A percentile compares a stretch with the other conserved stretches of the same genome.
phyloP scores from a whole-genome alignment of 64 coral and sea anemone species.

The Stichodactyla mertensii region DNA sequence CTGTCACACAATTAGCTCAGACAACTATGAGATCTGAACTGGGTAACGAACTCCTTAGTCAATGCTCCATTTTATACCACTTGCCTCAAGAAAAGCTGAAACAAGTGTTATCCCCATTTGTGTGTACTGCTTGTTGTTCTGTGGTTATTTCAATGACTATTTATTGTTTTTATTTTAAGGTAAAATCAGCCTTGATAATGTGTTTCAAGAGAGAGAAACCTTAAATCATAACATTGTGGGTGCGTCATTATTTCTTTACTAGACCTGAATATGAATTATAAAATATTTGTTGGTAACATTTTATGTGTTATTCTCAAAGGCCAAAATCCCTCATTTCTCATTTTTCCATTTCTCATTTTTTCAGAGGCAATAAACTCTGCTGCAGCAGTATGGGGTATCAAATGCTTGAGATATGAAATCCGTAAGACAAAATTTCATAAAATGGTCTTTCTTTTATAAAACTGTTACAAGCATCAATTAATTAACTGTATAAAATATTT shows the following conservation, averaged over 20 bases:
- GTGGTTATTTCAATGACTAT: background rate
- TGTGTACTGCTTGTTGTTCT: background rate
- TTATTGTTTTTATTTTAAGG: constrained; percentile 38
- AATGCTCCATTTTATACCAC: too few relatives aligned
- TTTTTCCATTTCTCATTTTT: background rate
- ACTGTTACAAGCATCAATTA: background rate
- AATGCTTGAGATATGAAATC: constrained; percentile 97
- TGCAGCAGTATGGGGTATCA: constrained; percentile 91
- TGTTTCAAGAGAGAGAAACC: constrained; percentile 91
- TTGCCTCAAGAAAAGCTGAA: background rate
- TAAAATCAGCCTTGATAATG: constrained; percentile 89
- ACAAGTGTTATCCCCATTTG: background rate
- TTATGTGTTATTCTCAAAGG: too few relatives aligned
- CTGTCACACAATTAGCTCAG: constrained; percentile 92
- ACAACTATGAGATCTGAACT: constrained; percentile 99
- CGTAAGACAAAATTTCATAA: constrained; percentile 58
- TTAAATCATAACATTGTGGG: constrained; percentile 96
- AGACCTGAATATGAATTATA: too few relatives aligned
- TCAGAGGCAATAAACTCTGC: constrained; percentile 82
- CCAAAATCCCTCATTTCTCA: background rate
- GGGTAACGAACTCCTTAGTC: constrained; percentile 17
- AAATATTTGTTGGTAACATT: too few relatives aligned
- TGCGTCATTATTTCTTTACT: constrained; percentile 10
- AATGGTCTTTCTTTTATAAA: background rate
- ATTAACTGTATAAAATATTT: background rate